A percentile compares a stretch with the other conserved stretches of the same genome.
phyloP scores from a whole-genome alignment of 2,797 vertebrate genomes.

The Alca torda region DNA sequence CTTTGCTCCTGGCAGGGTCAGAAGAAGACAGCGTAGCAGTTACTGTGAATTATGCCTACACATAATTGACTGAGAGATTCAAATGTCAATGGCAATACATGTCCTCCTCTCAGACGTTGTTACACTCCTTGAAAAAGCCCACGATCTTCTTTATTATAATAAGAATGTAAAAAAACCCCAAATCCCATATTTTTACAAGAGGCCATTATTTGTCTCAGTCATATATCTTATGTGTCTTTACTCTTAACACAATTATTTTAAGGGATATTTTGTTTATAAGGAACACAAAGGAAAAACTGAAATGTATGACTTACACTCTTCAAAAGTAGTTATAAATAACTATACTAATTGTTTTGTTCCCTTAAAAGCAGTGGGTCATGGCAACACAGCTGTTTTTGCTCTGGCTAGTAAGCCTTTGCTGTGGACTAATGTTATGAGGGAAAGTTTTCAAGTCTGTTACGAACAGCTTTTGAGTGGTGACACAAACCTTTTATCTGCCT shows the following conservation, averaged over 20 bases:
- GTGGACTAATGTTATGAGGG: background rate
- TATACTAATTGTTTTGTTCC: slow-evolving; percentile 8
- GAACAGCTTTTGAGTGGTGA: background rate
- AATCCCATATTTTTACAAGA: background rate
- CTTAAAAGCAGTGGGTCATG: slow-evolving; percentile 13
- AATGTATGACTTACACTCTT: background rate
- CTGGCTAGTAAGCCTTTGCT: background rate
- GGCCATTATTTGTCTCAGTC: background rate
- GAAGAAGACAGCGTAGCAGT: background rate
- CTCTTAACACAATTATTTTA: slow-evolving; percentile 10
- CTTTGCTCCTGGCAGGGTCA: background rate
- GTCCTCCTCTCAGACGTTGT: background rate
- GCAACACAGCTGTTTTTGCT: slow-evolving; percentile 30
- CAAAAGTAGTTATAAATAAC: slow-evolving; percentile 26
- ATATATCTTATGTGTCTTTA: background rate
- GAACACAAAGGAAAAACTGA: slow-evolving; percentile 12
- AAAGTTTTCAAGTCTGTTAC: background rate
- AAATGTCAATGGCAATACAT: background rate
- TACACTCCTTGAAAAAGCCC: background rate
- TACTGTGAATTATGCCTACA: background rate
- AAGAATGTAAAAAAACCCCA: background rate
- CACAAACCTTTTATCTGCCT: background rate
- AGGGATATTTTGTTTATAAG: background rate
- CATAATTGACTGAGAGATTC: background rate
- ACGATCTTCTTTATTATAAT: background rate